A percentile compares a stretch with the other conserved stretches of the same genome.
phyloP scores from a whole-genome alignment of 2,113 vertebrate genomes.

The Pteronura brasiliensis region DNA sequence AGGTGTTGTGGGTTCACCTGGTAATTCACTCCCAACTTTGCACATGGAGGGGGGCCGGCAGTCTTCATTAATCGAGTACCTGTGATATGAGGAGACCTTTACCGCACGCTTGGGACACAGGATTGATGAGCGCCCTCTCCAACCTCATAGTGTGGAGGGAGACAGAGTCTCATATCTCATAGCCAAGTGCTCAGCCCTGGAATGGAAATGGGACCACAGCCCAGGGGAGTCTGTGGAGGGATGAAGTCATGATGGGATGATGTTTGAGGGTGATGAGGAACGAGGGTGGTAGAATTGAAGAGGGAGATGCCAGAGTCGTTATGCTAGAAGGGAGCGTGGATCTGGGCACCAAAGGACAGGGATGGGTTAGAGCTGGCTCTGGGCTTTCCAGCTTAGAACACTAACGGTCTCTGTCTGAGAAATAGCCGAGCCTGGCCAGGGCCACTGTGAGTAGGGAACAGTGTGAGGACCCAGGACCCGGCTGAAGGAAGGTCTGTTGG shows the following conservation, averaged over 20 bases:
- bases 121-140: not conserved
- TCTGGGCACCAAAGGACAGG: not conserved
- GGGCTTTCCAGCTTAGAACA: not conserved
- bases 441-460: not conserved
- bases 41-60: not conserved
- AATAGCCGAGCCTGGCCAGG: not conserved
- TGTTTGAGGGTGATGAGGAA: not conserved
- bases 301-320: not conserved
- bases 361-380: not conserved
- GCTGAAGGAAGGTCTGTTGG: not conserved
- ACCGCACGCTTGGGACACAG: too few species aligned
- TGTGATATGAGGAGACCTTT: not conserved
- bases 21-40: not conserved
- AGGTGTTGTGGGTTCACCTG: not conserved
- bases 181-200: not conserved
- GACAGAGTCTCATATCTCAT: rapidly evolving
- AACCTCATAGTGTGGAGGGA: not conserved
- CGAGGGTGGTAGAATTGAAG: not conserved
- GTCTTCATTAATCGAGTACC: not conserved
- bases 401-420: not conserved
- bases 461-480: not conserved
- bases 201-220: not conserved
- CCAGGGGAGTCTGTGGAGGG: not conserved
- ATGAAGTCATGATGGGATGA: too few species aligned
- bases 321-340: not conserved